Evolutionary conservation across 2,888 invertebrate species (phyloP).

Genomic region (Nudaria mundana): DNA sequence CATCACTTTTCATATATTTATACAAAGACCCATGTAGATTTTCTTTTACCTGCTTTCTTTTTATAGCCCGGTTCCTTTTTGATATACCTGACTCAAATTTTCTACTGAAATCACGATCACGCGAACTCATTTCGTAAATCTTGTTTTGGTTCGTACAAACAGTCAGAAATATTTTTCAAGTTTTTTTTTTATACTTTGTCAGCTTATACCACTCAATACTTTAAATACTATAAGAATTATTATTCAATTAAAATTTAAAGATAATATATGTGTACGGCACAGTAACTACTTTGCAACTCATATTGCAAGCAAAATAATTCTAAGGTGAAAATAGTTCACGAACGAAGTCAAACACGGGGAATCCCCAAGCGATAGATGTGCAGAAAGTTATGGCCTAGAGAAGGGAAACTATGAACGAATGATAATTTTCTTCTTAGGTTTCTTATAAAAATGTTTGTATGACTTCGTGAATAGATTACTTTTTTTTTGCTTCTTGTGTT

Average conservation of each 20-base stretch:
- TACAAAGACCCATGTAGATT: conserved; percentile 13
- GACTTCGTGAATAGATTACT: too few species aligned
- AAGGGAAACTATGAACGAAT: too few species aligned
- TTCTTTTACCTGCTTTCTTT: conserved; percentile 13
- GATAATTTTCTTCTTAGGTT: too few species aligned
- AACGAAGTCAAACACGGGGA: conserved; percentile 3
- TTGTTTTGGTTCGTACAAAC: conserved; percentile 6
- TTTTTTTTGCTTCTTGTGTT: too few species aligned
- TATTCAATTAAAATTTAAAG: too few species aligned
- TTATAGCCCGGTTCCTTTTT: conserved; percentile 3
- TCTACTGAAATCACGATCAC: conserved; percentile 14
- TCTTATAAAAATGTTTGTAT: too few species aligned
- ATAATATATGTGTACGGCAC: conserved; percentile 6
- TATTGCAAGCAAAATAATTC: too few species aligned
- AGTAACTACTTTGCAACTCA: conserved; percentile 7
- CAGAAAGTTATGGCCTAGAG: too few species aligned
- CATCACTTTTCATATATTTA: too few species aligned
- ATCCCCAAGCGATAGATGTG: background rate
- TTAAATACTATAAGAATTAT: conserved; percentile 8
- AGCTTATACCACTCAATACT: conserved; percentile 5
- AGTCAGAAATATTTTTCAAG: too few species aligned
- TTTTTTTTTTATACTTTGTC: conserved; percentile 4
- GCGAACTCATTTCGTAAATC: conserved; percentile 16
- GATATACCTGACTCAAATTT: conserved; percentile 14
- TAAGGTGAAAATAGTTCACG: too few species aligned